These are phyloP conservation scores for Bombus waltoni DNA, from an alignment of 1,140 invertebrate species.

Conservation along the genomic window DNA sequence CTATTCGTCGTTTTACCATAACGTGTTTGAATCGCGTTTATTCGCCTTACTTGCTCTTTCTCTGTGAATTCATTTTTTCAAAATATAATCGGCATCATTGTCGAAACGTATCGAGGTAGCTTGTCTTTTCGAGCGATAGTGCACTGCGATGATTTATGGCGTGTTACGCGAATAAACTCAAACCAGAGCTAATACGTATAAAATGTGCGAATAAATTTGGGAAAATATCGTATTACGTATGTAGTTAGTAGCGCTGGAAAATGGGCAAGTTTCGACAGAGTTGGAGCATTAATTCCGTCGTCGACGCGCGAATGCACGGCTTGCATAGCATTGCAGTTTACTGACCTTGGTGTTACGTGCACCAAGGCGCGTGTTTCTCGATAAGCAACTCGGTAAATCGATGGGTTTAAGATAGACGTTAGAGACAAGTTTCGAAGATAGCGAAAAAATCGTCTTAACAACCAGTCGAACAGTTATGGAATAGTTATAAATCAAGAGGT, in stretches of 20 bases:
- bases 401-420: neutral
- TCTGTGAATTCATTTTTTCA: neutral
- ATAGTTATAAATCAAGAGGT: neutral
- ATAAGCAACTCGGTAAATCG: constrained; percentile 7
- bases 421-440: neutral
- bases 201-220: neutral
- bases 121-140: neutral
- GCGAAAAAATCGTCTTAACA: neutral
- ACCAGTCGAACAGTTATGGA: neutral
- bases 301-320: constrained; percentile 5
- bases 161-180: no score
- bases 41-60: neutral
- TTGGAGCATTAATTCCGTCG: constrained; percentile 3
- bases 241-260: neutral
- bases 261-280: constrained; percentile 10
- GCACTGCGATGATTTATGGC: neutral
- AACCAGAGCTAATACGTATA: neutral
- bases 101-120: no score
- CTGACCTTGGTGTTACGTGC: constrained; percentile 16
- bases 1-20: no score
- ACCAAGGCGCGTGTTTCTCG: neutral
- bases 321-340: constrained; percentile 23
- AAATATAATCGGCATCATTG: neutral
- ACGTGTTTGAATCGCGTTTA: neutral
- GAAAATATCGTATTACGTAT: neutral